A percentile compares a stretch with the other conserved stretches of the same genome.
Conservation (phyloP, 2,888 invertebrate genomes). For the Lobophora halterata region DNA sequence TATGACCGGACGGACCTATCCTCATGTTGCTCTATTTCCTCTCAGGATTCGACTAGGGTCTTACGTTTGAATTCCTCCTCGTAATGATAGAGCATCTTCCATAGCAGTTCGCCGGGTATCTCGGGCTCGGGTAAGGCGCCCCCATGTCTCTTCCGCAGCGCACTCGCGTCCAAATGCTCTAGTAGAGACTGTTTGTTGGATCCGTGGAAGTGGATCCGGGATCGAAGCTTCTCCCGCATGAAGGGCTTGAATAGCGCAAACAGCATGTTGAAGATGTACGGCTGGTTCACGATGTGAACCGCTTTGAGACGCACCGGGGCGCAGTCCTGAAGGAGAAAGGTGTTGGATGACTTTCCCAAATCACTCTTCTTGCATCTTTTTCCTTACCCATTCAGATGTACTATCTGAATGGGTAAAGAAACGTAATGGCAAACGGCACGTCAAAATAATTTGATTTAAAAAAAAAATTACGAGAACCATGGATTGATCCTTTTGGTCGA, state of each 20-base stretch:
- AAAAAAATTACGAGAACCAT: too few relatives aligned
- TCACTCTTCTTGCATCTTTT: too few relatives aligned
- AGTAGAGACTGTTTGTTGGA: conserved; percentile 82
- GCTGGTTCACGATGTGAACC: conserved; percentile 93
- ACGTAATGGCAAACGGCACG: too few relatives aligned
- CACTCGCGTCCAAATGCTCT: conserved; percentile 79
- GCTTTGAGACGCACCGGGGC: conserved; percentile 91
- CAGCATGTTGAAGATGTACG: conserved; percentile 91
- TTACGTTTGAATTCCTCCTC: conserved; percentile 85
- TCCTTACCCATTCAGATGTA: too few relatives aligned
- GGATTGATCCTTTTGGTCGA: too few relatives aligned
- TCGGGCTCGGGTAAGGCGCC: conserved; percentile 84
- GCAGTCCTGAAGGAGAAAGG: conserved; percentile 83
- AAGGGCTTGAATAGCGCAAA: conserved; percentile 94
- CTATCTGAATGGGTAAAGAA: too few relatives aligned
- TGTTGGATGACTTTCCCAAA: too few relatives aligned
- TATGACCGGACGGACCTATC: too few relatives aligned
- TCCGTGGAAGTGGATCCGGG: conserved; percentile 89
- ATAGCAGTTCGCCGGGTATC: conserved; percentile 82
- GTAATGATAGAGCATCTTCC: conserved; percentile 84
- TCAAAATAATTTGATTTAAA: too few relatives aligned
- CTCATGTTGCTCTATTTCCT: too few relatives aligned
- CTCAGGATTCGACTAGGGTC: too few relatives aligned
- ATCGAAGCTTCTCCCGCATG: conserved; percentile 89
- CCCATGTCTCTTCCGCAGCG: conserved; percentile 83